These are phyloP conservation scores for Argya squamiceps DNA, from an alignment of 2,797 vertebrate species.

Conservation along the genomic window DNA sequence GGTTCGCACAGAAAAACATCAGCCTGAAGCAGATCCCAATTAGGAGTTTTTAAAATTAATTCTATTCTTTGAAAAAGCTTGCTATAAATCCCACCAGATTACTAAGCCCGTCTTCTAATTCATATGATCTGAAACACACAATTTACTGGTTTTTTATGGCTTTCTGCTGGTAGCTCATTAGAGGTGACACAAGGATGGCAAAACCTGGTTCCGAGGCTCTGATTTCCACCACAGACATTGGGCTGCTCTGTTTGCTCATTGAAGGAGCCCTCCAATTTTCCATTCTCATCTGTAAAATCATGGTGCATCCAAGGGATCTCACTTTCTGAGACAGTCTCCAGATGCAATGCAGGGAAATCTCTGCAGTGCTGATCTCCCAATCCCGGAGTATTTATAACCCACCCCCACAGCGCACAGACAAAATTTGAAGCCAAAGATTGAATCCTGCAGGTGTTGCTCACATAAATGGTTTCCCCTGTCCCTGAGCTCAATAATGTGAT, in stretches of 20 bases:
- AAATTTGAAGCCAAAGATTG: background rate
- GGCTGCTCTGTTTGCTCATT: background rate
- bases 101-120: background rate
- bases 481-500: background rate
- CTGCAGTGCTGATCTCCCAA: background rate
- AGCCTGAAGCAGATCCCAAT: background rate
- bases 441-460: background rate
- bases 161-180: background rate
- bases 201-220: background rate
- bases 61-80: background rate
- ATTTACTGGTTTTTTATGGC: background rate
- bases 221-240: background rate
- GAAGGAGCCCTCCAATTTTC: background rate
- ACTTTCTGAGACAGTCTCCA: background rate
- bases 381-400: background rate
- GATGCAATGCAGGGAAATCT: background rate
- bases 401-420: accelerated
- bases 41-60: background rate
- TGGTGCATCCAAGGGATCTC: background rate
- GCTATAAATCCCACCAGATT: background rate
- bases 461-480: background rate
- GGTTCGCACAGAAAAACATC: background rate
- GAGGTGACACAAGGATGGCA: background rate
- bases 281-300: background rate
- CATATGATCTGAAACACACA: background rate